Percentiles rank a stretch among this genome's conserved stretches.
phyloP scores from a whole-genome alignment of 2,113 vertebrate genomes.

The Hippocampus comes region DNA sequence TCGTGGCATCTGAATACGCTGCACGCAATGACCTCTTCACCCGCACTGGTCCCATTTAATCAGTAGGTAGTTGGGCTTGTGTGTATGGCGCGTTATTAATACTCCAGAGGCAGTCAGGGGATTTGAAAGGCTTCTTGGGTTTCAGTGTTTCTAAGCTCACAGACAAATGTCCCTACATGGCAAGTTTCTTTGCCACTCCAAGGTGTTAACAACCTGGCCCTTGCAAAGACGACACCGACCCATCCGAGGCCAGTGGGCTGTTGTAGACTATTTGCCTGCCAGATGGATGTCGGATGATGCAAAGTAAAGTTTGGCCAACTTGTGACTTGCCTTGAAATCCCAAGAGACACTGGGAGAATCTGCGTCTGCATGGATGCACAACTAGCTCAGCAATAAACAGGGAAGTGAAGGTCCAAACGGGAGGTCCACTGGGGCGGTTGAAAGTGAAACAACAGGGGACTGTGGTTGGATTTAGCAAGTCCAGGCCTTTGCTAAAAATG shows the following conservation, averaged over 20 bases:
- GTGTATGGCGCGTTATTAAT: slow-evolving; percentile 64
- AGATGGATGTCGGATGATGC: slow-evolving; percentile 7
- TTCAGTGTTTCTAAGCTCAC: slow-evolving; percentile 68
- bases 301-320: slow-evolving; percentile 18
- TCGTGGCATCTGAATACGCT: neutral
- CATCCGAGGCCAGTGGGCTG: slow-evolving; percentile 14
- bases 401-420: slow-evolving; percentile 14
- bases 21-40: slow-evolving; percentile 19
- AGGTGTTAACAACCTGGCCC: slow-evolving; percentile 51
- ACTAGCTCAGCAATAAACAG: slow-evolving; percentile 36
- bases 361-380: slow-evolving; percentile 27
- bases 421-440: slow-evolving; percentile 21
- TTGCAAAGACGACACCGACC: slow-evolving; percentile 27
- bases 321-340: slow-evolving; percentile 35
- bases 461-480: slow-evolving; percentile 9
- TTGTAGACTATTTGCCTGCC: slow-evolving; percentile 18
- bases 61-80: slow-evolving; percentile 30
- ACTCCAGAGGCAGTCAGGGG: slow-evolving; percentile 54
- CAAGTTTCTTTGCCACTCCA: slow-evolving; percentile 43
- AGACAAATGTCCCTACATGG: slow-evolving; percentile 71
- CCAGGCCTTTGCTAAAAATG: slow-evolving; percentile 5
- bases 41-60: slow-evolving; percentile 38
- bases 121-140: slow-evolving; percentile 65
- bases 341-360: slow-evolving; percentile 17
- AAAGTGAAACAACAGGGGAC: slow-evolving; percentile 20